A percentile compares a stretch with the other conserved stretches of the same genome.
phyloP scores from a whole-genome alignment of 2,797 vertebrate species.

The Meda fulgida region DNA sequence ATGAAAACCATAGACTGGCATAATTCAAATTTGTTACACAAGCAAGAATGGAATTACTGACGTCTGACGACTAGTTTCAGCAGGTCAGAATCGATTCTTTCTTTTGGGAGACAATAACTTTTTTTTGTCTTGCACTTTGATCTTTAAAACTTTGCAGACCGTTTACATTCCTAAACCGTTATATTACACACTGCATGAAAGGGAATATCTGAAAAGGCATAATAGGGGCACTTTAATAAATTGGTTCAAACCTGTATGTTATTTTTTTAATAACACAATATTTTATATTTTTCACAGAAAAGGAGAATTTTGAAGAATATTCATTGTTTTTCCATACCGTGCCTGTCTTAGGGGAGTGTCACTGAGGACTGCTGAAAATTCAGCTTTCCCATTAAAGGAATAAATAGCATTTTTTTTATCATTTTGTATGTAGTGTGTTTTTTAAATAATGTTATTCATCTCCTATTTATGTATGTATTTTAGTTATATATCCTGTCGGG shows the following conservation, averaged over 20 bases:
- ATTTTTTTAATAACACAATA: neutral
- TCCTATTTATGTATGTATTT: neutral
- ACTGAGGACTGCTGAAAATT: too few relatives aligned
- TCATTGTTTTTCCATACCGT: neutral
- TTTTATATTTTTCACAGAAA: neutral
- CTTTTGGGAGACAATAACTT: neutral
- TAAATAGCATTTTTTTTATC: too few relatives aligned
- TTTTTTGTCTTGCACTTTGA: neutral
- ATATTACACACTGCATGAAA: neutral
- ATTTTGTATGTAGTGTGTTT: too few relatives aligned
- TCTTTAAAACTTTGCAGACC: neutral
- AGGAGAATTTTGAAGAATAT: neutral
- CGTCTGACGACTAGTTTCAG: neutral
- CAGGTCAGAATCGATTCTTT: neutral
- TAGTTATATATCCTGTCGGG: neutral
- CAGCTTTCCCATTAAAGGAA: too few relatives aligned
- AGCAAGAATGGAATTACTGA: neutral
- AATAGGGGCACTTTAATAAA: neutral
- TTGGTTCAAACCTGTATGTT: neutral
- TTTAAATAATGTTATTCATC: neutral
- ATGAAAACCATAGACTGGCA: neutral
- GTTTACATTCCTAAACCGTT: neutral
- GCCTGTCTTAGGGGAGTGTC: neutral
- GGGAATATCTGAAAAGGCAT: neutral
- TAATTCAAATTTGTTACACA: neutral